Conservation (phyloP, 2,888 invertebrate species). For the Euspilapteryx auroguttella region DNA sequence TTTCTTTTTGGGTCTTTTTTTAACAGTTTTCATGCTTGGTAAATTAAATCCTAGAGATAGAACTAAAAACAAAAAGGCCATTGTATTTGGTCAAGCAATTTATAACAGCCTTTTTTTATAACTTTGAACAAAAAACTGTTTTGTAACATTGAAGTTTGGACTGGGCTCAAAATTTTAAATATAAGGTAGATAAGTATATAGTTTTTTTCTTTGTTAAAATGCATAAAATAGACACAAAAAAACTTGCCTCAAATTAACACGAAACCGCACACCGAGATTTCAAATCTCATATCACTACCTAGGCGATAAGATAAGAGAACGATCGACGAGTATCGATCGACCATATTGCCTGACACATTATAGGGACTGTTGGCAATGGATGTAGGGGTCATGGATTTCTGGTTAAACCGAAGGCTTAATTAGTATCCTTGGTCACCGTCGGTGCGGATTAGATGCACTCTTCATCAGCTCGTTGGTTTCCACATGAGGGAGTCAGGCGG, state of each 20-base stretch:
- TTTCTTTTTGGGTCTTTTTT: no score
- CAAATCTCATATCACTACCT: constrained; percentile 47
- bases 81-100: no score
- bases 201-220: no score
- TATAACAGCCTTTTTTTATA: no score
- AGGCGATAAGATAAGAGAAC: constrained; percentile 43
- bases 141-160: no score
- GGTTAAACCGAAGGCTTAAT: constrained; percentile 34
- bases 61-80: no score
- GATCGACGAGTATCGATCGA: constrained; percentile 13
- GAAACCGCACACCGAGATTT: constrained; percentile 51
- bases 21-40: no score
- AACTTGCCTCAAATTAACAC: constrained; percentile 15
- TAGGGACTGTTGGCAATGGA: background rate
- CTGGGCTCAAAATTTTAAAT: no score
- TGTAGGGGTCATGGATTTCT: background rate
- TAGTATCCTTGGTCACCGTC: constrained; percentile 54
- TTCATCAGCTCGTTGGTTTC: constrained; percentile 48
- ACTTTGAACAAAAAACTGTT: no score
- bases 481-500: constrained; percentile 39
- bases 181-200: no score
- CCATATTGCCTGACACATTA: constrained; percentile 1
- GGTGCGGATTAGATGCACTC: constrained; percentile 46
- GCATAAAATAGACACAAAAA: constrained; percentile 12
- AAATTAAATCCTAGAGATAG: no score